Evolutionary conservation across 1,140 invertebrate species (phyloP), one percentile per base, ranked within the genome.

Genomic region (Saccostrea cuccullata): DNA sequence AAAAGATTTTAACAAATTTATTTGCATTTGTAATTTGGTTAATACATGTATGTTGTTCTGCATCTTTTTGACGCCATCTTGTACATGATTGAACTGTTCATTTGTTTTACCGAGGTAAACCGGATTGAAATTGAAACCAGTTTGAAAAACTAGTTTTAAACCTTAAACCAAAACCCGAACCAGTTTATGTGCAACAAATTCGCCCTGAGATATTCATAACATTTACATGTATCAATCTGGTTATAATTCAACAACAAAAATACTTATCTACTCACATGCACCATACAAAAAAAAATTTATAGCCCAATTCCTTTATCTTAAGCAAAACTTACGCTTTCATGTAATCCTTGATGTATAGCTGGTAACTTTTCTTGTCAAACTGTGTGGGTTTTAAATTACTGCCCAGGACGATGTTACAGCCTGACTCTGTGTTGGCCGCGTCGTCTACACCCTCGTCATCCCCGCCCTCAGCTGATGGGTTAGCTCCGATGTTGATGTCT

Each of bases 351-450:
- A 87, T 58, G 23, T 58, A 87, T 0, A 6, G n/a, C 15, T 82
- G 73, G 56, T 82, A 87, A 12, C 23, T 36, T 82, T 87, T 87
- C 64, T 87, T 87, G 56, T 87, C 86, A 87, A 87, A 87, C 8
- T n/a, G n/a, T 40, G 86, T 87, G 26, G 73, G 73, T 82, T 87
- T 73, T n/a, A 87, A 56, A 47, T 87, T 82, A 13, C 58, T 36
- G 55, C 17, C 67, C 17, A 58, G 58, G 23, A 87, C 55, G 4
- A 87, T 58, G 23, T 87, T 87, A 60, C 70, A 77, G 2, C 70
- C 70, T 15, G 26, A 30, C 70, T 82, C 82, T 36, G 82, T 87
- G 30, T 55, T 87, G 8, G 56, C 86, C 2, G n/a, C 47, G 12
- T 26, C 55, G 36, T 87, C 86, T 15, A 58, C 86, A 47, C 20